Base-by-base conservation (phyloP, 1,140 invertebrate genomes). In the Bilobella aurantiaca region DNA sequence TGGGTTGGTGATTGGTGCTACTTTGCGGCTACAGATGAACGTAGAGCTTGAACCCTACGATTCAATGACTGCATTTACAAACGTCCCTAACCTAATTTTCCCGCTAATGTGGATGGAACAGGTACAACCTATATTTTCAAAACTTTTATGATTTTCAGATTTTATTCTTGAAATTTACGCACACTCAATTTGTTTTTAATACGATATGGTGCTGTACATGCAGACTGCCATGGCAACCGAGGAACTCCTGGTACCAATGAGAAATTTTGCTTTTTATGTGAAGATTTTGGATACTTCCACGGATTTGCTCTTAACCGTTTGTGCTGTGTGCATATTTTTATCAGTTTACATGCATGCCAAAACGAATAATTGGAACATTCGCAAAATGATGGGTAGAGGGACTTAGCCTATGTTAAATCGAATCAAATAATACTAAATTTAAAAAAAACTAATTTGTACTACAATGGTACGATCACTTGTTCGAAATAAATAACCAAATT, bases 101-200 rank as follows among this genome's bases (percentile, higher is more conserved):
- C 82, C 82, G 0, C 60, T 83, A 21, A 46, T 83, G 0, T 83
- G 82, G 82, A 73, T 82, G 29, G 82, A 84, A 72, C 81, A 82
- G 77, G 81, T 82, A 75, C 58, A 29, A 8, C 25, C 29, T 46
- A 34, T 27, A 5, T 21, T 25, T 37, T 5, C 3, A 27, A 3
- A 34, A n/a, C n/a, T n/a, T n/a, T n/a, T n/a, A n/a, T n/a, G n/a
- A n/a, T n/a, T n/a, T n/a, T n/a, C n/a, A n/a, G n/a, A n/a, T n/a
- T n/a, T n/a, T n/a, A n/a, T n/a, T n/a, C n/a, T n/a, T n/a, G n/a
- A n/a, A n/a, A n/a, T n/a, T n/a, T n/a, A n/a, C n/a, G n/a, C n/a
- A n/a, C n/a, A n/a, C n/a, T n/a, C n/a, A n/a, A n/a, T 58, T 42
- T n/a, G n/a, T 42, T 42, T 42, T 42, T 42, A 42, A 42, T 12